A percentile compares a stretch with the other conserved stretches of the same genome.
phyloP scores from a whole-genome alignment of 2,797 vertebrate genomes.

The Bradypodion ventrale region DNA sequence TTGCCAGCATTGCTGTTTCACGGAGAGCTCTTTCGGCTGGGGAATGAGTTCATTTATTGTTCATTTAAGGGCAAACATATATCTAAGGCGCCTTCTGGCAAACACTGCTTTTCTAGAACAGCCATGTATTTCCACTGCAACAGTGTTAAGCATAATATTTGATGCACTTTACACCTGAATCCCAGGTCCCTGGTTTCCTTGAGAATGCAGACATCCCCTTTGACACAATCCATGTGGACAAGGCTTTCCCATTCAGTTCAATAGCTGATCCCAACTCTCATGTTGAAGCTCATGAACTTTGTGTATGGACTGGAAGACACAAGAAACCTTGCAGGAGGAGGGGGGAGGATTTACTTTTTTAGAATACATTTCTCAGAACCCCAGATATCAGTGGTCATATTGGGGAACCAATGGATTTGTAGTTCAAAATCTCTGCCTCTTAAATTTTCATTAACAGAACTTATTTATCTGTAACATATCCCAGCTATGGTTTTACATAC shows the following conservation, averaged over 20 bases:
- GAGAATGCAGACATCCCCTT: neutral
- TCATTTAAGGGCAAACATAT: neutral
- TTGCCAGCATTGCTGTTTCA: neutral
- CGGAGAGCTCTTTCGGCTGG: neutral
- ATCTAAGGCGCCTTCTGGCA: neutral
- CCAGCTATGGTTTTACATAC: neutral
- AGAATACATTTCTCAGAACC: no score
- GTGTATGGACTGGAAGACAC: no score
- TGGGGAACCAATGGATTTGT: no score
- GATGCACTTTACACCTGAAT: neutral
- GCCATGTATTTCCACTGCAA: neutral
- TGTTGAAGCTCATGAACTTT: neutral
- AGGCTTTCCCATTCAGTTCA: neutral
- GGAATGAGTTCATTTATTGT: slow-evolving; percentile 20
- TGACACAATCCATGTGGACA: neutral
- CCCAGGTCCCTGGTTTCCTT: neutral
- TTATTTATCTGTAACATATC: neutral
- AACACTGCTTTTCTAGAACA: neutral
- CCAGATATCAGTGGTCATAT: no score
- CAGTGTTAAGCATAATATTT: neutral
- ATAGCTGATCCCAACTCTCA: no score
- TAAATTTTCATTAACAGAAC: neutral
- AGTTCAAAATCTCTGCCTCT: no score
- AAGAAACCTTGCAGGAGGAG: no score
- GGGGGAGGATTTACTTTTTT: no score